A percentile compares a stretch with the other conserved stretches of the same genome.
Conservation (phyloP, 2,888 invertebrate genomes). For the Ommatoiulus sabulosus region DNA sequence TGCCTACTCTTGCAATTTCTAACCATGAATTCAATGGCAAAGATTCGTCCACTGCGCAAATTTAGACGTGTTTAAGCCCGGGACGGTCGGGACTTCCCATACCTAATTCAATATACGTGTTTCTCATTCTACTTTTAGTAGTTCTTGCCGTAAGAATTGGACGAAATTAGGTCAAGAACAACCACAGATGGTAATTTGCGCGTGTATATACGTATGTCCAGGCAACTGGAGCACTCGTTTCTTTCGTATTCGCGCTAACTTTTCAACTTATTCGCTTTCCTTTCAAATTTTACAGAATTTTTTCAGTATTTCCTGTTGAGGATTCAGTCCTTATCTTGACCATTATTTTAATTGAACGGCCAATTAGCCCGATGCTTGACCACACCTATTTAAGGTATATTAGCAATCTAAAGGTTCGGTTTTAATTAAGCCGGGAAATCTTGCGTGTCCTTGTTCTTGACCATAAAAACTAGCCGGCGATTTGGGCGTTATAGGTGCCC, state of each 20-base stretch:
- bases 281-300: background rate
- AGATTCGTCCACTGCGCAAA: conserved; percentile 35
- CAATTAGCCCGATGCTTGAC: conserved; percentile 13
- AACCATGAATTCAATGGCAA: conserved; percentile 43
- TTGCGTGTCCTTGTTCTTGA: conserved; percentile 44
- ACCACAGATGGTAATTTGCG: conserved; percentile 39
- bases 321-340: conserved; percentile 43
- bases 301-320: background rate
- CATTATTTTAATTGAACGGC: conserved; percentile 30
- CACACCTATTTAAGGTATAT: conserved; percentile 13
- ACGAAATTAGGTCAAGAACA: conserved; percentile 51
- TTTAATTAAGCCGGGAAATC: background rate
- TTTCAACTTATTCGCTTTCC: conserved; percentile 25
- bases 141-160: conserved; percentile 46
- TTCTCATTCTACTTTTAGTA: conserved; percentile 12
- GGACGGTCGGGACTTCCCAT: conserved; percentile 26
- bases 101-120: conserved; percentile 34
- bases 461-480: conserved; percentile 10
- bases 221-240: conserved; percentile 37
- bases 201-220: background rate
- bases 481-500: conserved; percentile 10
- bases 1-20: conserved; percentile 11
- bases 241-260: conserved; percentile 21
- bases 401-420: background rate
- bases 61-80: conserved; percentile 19